Evolutionary conservation across 23 tunicate genomes (phyloP).

Genomic region (Aplidium turbinatum): DNA sequence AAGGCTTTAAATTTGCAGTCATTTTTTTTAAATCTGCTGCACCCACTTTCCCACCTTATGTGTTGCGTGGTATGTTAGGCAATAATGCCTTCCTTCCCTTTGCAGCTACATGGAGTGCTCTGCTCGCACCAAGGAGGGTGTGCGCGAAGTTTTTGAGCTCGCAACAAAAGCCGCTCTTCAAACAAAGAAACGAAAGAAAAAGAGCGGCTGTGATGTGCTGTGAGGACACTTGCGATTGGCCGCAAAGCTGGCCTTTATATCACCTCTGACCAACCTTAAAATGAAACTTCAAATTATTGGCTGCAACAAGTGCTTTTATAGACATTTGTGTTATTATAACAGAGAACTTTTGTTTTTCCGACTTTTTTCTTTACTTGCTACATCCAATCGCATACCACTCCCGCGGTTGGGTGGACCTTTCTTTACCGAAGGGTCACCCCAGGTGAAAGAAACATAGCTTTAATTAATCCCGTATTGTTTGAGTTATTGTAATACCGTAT

Average conservation of each 20-base stretch:
- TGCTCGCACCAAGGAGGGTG: constrained; percentile 96
- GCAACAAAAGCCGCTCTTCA: constrained; percentile 98
- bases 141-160: constrained; percentile 90
- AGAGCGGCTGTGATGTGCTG: constrained; percentile 82
- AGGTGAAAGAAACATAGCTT: no score
- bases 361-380: not conserved
- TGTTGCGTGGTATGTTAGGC: no score
- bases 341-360: not conserved
- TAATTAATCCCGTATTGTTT: constrained; percentile 22
- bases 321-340: not conserved
- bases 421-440: no score
- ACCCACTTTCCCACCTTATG: no score
- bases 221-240: no score
- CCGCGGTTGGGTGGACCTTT: no score
- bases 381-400: no score
- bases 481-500: no score
- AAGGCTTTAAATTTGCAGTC: no score
- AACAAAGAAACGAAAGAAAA: constrained; percentile 91
- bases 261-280: not conserved
- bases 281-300: not conserved
- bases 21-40: no score
- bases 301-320: not conserved
- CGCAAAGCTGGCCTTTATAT: not conserved
- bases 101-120: constrained; percentile 96
- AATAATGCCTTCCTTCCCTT: not conserved